These are phyloP conservation scores for Scaptomyza parva DNA, from an alignment of 2,888 invertebrate genomes.

Conservation along the genomic window DNA sequence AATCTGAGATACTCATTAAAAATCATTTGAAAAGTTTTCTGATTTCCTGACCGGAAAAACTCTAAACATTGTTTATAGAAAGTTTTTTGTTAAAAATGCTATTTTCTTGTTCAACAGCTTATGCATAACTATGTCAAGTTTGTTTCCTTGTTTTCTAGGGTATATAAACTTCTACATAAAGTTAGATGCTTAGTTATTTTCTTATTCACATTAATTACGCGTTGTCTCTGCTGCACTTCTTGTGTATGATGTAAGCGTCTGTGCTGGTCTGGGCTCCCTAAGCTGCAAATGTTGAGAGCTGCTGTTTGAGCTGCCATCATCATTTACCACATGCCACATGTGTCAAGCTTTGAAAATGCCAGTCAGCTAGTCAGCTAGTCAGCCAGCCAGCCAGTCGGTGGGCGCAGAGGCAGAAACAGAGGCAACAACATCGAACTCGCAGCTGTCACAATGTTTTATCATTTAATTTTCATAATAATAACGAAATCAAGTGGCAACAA, in stretches of 20 bases:
- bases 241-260: conserved; percentile 33
- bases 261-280: conserved; percentile 8
- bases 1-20: background rate
- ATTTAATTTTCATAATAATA: conserved; percentile 81
- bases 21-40: background rate
- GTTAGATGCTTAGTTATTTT: conserved; percentile 5
- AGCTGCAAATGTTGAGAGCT: conserved; percentile 50
- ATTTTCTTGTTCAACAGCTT: background rate
- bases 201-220: conserved; percentile 63
- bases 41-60: background rate
- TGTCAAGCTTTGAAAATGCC: conserved; percentile 63
- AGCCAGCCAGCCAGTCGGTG: conserved; percentile 23
- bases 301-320: conserved; percentile 68
- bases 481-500: conserved; percentile 74
- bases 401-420: conserved; percentile 9
- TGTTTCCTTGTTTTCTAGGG: conserved; percentile 25
- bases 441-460: conserved; percentile 79
- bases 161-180: conserved; percentile 27
- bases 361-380: conserved; percentile 41
- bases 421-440: conserved; percentile 47
- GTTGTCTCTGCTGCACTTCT: conserved; percentile 33
- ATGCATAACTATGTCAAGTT: conserved; percentile 3
- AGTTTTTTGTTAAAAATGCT: background rate
- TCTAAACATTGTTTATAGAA: background rate
- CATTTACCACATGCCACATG: conserved; percentile 67